Percentiles rank a stretch among this genome's conserved stretches.
Evolutionary conservation across 2,797 vertebrate species (phyloP).

Genomic region (Megalops cyprinoides): DNA sequence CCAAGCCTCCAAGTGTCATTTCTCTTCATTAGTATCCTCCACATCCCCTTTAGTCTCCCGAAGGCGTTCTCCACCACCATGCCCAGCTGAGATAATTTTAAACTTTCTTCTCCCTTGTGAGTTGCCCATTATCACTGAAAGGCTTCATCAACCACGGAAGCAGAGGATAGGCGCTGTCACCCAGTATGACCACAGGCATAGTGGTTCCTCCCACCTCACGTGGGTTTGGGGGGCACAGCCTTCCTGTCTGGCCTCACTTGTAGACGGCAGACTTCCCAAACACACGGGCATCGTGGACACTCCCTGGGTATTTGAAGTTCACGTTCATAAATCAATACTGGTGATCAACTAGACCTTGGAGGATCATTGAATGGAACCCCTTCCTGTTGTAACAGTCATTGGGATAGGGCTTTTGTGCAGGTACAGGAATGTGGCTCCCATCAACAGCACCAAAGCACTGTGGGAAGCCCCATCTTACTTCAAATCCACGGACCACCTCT

Average conservation of each 20-base stretch:
- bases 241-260: neutral
- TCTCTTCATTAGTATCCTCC: too few relatives aligned
- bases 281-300: neutral
- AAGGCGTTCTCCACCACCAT: too few relatives aligned
- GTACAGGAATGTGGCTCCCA: neutral
- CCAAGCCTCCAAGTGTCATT: too few relatives aligned
- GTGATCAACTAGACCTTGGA: neutral
- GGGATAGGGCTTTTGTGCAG: neutral
- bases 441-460: neutral
- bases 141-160: too few relatives aligned
- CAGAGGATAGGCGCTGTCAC: too few relatives aligned
- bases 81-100: too few relatives aligned
- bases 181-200: too few relatives aligned
- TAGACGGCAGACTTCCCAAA: neutral
- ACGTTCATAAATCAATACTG: neutral
- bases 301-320: neutral
- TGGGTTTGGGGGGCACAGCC: too few relatives aligned
- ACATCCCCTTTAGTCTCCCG: too few relatives aligned
- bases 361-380: neutral
- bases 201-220: too few relatives aligned
- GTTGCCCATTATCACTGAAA: too few relatives aligned
- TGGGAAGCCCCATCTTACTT: neutral
- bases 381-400: neutral
- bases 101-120: too few relatives aligned
- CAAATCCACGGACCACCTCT: neutral